Evolutionary conservation across 2,113 vertebrate genomes (phyloP), one percentile per base, ranked within the genome.

Genomic region (Platycercus adscitus): DNA sequence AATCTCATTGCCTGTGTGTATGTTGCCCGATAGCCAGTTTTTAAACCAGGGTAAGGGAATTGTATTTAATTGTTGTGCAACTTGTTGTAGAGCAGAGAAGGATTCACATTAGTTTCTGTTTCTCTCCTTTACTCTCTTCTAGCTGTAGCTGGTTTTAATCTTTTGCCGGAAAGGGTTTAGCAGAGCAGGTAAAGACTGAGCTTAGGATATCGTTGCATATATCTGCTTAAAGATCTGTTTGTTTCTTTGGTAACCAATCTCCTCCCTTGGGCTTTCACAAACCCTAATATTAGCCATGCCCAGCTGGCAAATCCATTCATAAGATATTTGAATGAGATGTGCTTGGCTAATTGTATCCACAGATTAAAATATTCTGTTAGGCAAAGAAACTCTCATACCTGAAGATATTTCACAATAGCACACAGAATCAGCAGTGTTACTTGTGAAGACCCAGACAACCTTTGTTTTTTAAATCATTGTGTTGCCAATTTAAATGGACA

Each of bases 161-260:
- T 86, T 92, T 86, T 91, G n/a, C 72, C 81, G 78, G 73, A 75
- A 92, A 17, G n/a, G 44, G 56, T 91, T 83, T 83, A 81, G 39
- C 14, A 94, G 61, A 65, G 35, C 65, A 49, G 52, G 86, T 76
- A 94, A 90, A 96, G 86, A 52, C 88, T 91, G 83, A 95, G 35
- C 73, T 84, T 86, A 60, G 41, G 39, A 69, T 90, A 53, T 64
- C 75, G 75, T 63, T 93, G 71, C 46, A 75, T 86, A 53, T 84
- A 95, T 94, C 87, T 93, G 52, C 92, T 94, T 94, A 94, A 94
- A 76, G 92, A 89, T 60, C 56, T 68, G 33, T 91, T 95, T 91
- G 83, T 96, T 96, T 96, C 96, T 95, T 89, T 92, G 86, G 91
- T 87, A 96, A 96, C 95, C 86, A 96, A 87, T 95, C 95, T 93